Percentiles rank a stretch among this genome's conserved stretches.
Evolutionary conservation across 2,888 invertebrate species (phyloP).

Genomic region (Callyntrura sp.): DNA sequence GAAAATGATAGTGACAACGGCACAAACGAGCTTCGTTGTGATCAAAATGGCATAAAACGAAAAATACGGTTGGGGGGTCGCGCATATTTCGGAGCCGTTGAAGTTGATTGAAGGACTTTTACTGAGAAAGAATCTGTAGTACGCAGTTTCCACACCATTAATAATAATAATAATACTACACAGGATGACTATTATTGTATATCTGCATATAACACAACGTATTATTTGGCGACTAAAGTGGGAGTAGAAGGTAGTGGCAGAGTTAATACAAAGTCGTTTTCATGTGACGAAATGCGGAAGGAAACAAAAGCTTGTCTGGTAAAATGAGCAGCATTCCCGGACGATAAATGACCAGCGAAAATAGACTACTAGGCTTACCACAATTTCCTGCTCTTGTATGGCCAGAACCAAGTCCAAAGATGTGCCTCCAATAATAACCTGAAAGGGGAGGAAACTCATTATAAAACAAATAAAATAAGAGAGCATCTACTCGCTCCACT

Average conservation of each 20-base stretch:
- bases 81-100: no score
- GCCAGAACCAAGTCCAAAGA: conserved; percentile 91
- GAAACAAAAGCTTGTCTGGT: no score
- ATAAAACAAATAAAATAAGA: no score
- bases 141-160: no score
- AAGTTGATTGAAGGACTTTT: conserved; percentile 9
- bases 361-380: conserved; percentile 87
- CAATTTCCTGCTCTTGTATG: conserved; percentile 88
- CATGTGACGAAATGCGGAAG: neutral
- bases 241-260: no score
- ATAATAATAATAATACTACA: no score
- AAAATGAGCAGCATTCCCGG: neutral
- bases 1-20: conserved; percentile 23
- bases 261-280: conserved; percentile 4
- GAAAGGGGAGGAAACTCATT: conserved; percentile 84
- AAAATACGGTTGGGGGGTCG: no score
- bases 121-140: no score
- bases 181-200: neutral
- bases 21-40: conserved; percentile 11
- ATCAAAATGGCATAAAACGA: neutral
- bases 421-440: conserved; percentile 91
- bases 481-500: no score
- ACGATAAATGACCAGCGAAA: neutral
- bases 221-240: neutral
- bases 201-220: neutral